A percentile compares a stretch with the other conserved stretches of the same genome.
Evolutionary conservation across 2,888 invertebrate genomes (phyloP).

Genomic region (Brachypalpus laphriformis): DNA sequence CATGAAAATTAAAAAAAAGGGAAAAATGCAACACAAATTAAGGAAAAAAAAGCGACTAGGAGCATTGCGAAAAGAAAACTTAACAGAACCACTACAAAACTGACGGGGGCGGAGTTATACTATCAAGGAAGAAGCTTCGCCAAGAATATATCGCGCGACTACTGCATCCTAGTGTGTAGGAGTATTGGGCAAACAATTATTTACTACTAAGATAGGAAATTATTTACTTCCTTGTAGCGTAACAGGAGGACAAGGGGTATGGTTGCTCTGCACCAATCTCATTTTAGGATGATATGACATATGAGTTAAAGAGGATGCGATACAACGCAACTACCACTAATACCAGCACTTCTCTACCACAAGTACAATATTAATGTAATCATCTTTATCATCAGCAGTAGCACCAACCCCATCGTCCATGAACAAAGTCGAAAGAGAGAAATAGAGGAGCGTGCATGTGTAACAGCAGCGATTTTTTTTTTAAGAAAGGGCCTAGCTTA

Average conservation of each 20-base stretch:
- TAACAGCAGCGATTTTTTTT: slow-evolving; percentile 18
- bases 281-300: slow-evolving; percentile 72
- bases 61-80: slow-evolving; percentile 66
- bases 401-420: background rate
- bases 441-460: slow-evolving; percentile 34
- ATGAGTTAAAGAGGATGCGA: slow-evolving; percentile 67
- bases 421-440: slow-evolving; percentile 49
- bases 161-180: slow-evolving; percentile 27
- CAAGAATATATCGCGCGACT: slow-evolving; percentile 47
- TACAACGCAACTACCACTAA: slow-evolving; percentile 72
- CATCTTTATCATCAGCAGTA: slow-evolving; percentile 58
- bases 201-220: slow-evolving; percentile 71
- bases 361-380: slow-evolving; percentile 71
- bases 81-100: slow-evolving; percentile 52
- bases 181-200: slow-evolving; percentile 64
- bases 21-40: slow-evolving; percentile 56
- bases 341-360: slow-evolving; percentile 70
- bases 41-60: slow-evolving; percentile 18
- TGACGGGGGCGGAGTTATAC: slow-evolving; percentile 68
- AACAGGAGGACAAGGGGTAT: slow-evolving; percentile 1
- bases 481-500: slow-evolving; percentile 30
- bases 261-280: slow-evolving; percentile 69
- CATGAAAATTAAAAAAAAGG: slow-evolving; percentile 31
- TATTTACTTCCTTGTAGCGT: slow-evolving; percentile 69
- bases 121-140: slow-evolving; percentile 52